Conservation (phyloP, 2,888 invertebrate genomes). For the Prostheceraeus crozeri region DNA sequence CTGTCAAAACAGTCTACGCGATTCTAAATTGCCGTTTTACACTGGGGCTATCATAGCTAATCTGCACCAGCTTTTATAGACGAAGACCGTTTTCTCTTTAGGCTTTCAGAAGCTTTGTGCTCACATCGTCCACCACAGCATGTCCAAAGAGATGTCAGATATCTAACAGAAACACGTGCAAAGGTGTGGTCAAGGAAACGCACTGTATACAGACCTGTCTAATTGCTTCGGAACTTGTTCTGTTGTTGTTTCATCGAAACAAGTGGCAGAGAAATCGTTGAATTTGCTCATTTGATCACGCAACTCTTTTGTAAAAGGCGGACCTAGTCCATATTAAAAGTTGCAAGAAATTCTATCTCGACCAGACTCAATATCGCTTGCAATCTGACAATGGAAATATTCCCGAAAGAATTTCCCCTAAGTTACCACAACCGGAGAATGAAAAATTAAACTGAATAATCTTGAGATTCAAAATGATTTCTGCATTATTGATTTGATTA, state of each 20-base stretch:
- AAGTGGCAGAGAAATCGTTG: neutral
- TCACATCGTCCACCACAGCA: neutral
- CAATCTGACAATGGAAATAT: slow-evolving; percentile 13
- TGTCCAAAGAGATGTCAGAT: slow-evolving; percentile 19
- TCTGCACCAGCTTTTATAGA: slow-evolving; percentile 7
- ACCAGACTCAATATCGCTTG: neutral
- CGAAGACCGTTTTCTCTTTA: slow-evolving; percentile 1
- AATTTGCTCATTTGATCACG: slow-evolving; percentile 9
- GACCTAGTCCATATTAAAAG: slow-evolving; percentile 11
- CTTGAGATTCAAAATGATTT: neutral
- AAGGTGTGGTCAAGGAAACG: neutral
- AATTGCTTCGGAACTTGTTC: slow-evolving; percentile 2
- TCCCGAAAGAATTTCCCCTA: neutral
- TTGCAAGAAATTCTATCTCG: slow-evolving; percentile 1
- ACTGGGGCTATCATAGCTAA: slow-evolving; percentile 9
- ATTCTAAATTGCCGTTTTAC: slow-evolving; percentile 12
- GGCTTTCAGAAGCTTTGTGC: neutral
- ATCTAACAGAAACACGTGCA: too few relatives aligned
- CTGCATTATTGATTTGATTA: neutral
- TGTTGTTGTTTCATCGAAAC: slow-evolving; percentile 11
- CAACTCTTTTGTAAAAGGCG: slow-evolving; percentile 15
- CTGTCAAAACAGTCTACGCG: neutral
- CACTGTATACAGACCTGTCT: neutral
- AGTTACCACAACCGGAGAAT: neutral
- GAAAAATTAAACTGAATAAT: slow-evolving; percentile 1